Evolutionary conservation across 2,888 invertebrate species (phyloP).

Genomic region (Acanthosepion lycidas): DNA sequence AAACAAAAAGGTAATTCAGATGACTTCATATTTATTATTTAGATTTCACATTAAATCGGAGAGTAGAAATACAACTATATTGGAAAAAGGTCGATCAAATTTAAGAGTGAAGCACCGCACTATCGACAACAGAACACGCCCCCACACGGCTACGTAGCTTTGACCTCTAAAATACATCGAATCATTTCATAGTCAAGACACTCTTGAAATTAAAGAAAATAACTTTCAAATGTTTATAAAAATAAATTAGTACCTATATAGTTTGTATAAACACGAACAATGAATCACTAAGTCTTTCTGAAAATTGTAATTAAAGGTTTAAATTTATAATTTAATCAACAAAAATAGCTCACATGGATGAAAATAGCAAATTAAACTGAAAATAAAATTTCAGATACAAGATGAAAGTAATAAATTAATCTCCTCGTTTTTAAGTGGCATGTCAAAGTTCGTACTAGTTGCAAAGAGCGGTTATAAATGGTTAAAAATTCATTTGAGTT

Average conservation of each 20-base stretch:
- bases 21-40: not conserved
- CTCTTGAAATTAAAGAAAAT: not conserved
- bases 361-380: not conserved
- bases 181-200: not conserved
- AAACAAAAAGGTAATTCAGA: too few species aligned
- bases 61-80: not conserved
- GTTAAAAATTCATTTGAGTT: not conserved
- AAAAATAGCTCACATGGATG: not conserved
- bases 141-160: constrained; percentile 38
- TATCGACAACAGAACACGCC: constrained; percentile 35
- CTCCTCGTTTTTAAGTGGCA: not conserved
- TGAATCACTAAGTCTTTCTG: not conserved
- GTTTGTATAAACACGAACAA: not conserved
- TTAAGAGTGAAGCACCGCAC: not conserved
- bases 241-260: too few species aligned
- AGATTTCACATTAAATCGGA: not conserved
- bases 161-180: constrained; percentile 44
- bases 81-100: not conserved
- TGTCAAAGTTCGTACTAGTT: not conserved
- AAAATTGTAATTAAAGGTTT: not conserved
- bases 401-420: not conserved
- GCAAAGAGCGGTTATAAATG: not conserved
- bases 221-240: not conserved
- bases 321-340: not conserved
- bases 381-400: not conserved